phyloP scores from a whole-genome alignment of 2,888 invertebrate genomes.

The Eristalis intricaria region DNA sequence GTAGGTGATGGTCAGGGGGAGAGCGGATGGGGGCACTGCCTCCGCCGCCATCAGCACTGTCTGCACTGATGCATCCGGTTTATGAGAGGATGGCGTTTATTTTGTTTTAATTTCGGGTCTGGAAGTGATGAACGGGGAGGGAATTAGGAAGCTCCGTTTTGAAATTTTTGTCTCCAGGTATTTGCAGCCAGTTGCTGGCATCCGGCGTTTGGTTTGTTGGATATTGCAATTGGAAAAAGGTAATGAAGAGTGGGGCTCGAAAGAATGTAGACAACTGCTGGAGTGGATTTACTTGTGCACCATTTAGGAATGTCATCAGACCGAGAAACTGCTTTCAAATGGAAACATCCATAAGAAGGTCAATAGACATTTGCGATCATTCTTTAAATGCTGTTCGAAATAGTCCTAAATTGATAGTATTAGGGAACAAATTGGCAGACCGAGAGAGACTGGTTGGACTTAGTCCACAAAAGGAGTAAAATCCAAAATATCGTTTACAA shows the following conservation, averaged over 20 bases:
- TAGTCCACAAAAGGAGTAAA: too few species aligned
- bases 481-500: too few species aligned
- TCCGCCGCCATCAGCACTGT: constrained; percentile 13
- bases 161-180: constrained; percentile 21
- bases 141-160: constrained; percentile 15
- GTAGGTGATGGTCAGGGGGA: neutral
- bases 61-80: constrained; percentile 28
- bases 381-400: too few species aligned
- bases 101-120: constrained; percentile 45
- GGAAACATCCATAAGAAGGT: too few species aligned
- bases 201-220: constrained; percentile 5
- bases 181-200: constrained; percentile 8
- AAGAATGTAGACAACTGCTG: neutral
- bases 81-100: constrained; percentile 34
- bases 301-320: too few species aligned
- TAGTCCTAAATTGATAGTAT: too few species aligned
- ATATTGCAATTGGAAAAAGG: neutral
- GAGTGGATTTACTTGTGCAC: too few species aligned
- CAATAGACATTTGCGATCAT: too few species aligned
- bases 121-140: neutral
- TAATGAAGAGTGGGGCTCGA: neutral
- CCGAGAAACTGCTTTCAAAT: too few species aligned
- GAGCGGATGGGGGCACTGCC: neutral
- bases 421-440: too few species aligned
- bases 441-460: too few species aligned